These are phyloP conservation scores for Olivierus martensii DNA, from an alignment of 1,140 invertebrate species.

Conservation along the genomic window DNA sequence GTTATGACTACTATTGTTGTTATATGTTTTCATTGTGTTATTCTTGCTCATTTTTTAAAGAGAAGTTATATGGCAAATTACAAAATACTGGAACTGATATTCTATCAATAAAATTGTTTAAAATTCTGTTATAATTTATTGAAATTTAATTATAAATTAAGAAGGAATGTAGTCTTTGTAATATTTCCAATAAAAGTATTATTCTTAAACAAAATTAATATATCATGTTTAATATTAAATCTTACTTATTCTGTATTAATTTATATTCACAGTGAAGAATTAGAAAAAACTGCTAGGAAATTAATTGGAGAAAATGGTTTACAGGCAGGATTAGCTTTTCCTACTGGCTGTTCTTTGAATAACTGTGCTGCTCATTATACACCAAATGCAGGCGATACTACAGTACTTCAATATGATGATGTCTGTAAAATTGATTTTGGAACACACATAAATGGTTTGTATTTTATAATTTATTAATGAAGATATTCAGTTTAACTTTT, in stretches of 20 bases:
- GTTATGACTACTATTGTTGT: too few relatives aligned
- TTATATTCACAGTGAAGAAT: slow-evolving; percentile 52
- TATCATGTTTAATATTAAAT: neutral
- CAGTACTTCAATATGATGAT: slow-evolving; percentile 89
- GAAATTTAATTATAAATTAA: too few relatives aligned
- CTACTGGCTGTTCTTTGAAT: slow-evolving; percentile 96
- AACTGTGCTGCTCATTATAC: slow-evolving; percentile 99
- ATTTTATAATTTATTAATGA: too few relatives aligned
- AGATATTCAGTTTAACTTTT: too few relatives aligned
- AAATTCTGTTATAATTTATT: too few relatives aligned
- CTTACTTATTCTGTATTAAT: neutral
- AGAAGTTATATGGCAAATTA: too few relatives aligned
- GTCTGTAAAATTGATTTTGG: slow-evolving; percentile 99
- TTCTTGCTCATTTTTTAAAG: too few relatives aligned
- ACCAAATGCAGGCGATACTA: slow-evolving; percentile 93
- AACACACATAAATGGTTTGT: slow-evolving; percentile 86
- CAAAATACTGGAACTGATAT: too few relatives aligned
- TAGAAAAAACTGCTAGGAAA: slow-evolving; percentile 80
- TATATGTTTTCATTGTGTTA: too few relatives aligned
- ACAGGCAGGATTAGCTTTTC: slow-evolving; percentile 93
- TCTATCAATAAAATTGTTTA: too few relatives aligned
- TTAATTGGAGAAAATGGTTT: slow-evolving; percentile 91
- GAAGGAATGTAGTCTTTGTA: too few relatives aligned
- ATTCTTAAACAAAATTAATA: slow-evolving; percentile 1
- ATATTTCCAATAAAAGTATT: neutral